These are phyloP conservation scores for Paratilapia polleni DNA, from an alignment of 2,113 vertebrate species.

Conservation along the genomic window DNA sequence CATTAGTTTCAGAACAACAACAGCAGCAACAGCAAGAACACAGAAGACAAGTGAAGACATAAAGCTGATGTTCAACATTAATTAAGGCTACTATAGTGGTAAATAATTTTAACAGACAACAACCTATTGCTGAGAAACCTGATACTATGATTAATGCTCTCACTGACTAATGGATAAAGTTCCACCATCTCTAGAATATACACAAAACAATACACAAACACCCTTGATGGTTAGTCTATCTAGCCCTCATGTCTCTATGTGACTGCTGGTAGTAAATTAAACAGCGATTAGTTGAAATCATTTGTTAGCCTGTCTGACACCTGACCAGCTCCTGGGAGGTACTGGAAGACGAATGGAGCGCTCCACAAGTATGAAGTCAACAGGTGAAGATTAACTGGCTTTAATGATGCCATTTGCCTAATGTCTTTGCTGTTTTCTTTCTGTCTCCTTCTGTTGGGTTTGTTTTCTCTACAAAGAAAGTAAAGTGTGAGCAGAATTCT, in stretches of 20 bases:
- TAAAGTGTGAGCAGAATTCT: neutral
- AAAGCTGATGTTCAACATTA: constrained; percentile 30
- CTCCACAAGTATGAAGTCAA: constrained; percentile 66
- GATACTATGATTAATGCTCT: constrained; percentile 54
- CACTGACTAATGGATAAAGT: constrained; percentile 51
- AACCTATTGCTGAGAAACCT: constrained; percentile 33
- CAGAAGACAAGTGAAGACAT: constrained; percentile 24
- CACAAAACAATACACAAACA: constrained; percentile 2
- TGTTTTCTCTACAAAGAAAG: neutral
- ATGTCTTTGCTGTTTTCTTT: constrained; percentile 58
- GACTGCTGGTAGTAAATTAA: constrained; percentile 72
- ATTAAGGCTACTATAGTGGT: constrained; percentile 15
- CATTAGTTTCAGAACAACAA: constrained; percentile 15
- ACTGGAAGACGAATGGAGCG: constrained; percentile 69
- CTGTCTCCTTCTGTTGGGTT: constrained; percentile 20
- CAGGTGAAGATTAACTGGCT: constrained; percentile 76
- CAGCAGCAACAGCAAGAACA: neutral
- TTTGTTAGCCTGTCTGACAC: constrained; percentile 74
- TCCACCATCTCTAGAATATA: constrained; percentile 15
- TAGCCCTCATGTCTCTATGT: constrained; percentile 34
- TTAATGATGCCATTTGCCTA: constrained; percentile 78
- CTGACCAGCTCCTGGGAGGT: constrained; percentile 66
- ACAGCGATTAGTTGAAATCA: constrained; percentile 71
- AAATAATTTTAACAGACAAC: constrained; percentile 58
- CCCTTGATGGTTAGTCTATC: constrained; percentile 2